phyloP scores from a whole-genome alignment of 2,888 invertebrate species.

The Tinea semifulvella region DNA sequence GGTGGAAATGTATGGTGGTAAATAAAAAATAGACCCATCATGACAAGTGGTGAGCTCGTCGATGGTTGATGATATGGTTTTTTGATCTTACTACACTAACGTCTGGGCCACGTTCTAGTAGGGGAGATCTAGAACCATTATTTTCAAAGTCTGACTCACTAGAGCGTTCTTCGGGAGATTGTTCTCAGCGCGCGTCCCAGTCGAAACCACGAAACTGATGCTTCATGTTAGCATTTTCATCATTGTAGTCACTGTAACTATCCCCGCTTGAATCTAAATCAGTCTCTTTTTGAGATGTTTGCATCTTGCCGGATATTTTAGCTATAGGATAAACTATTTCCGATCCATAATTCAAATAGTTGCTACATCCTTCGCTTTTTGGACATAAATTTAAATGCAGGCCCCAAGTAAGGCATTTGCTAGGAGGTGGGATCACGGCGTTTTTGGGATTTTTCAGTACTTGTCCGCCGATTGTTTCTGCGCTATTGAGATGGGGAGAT shows the following conservation, averaged over 20 bases:
- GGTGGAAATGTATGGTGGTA: too few relatives aligned
- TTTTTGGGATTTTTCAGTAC: conserved; percentile 72
- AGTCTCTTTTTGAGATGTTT: conserved; percentile 71
- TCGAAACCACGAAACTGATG: conserved; percentile 57
- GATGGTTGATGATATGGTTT: too few relatives aligned
- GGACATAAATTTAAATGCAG: conserved; percentile 76
- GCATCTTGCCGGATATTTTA: conserved; percentile 84
- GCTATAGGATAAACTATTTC: conserved; percentile 86
- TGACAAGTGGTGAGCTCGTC: too few relatives aligned
- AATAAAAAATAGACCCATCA: too few relatives aligned
- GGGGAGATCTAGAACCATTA: conserved; percentile 75
- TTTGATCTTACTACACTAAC: conserved; percentile 50
- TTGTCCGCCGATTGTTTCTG: conserved; percentile 77
- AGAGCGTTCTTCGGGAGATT: conserved; percentile 49
- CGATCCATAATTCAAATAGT: conserved; percentile 72
- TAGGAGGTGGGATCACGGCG: conserved; percentile 73
- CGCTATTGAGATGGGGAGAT: conserved; percentile 83
- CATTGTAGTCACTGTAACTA: conserved; percentile 71
- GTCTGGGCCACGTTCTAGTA: conserved; percentile 64
- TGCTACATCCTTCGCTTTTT: conserved; percentile 75
- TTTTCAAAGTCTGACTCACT: conserved; percentile 76
- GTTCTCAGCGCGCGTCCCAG: conserved; percentile 59
- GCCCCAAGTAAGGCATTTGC: conserved; percentile 73
- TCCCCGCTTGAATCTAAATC: conserved; percentile 68
- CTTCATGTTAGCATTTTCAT: conserved; percentile 46